Base-by-base conservation (phyloP, 2,113 vertebrate genomes). In the Oxyruncus cristatus region DNA sequence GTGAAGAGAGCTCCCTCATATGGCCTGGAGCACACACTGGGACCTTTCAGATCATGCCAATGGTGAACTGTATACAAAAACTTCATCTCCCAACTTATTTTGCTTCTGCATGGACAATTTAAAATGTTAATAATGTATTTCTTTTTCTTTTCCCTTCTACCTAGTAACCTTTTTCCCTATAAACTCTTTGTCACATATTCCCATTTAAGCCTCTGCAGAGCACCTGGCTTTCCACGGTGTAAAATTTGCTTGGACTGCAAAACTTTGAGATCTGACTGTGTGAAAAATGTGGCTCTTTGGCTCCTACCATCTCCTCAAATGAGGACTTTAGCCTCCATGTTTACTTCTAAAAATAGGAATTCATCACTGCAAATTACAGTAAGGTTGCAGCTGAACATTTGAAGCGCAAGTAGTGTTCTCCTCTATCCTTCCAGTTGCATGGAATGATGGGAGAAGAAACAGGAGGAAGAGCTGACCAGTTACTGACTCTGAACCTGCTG, bases 181-280 rank as follows among this genome's bases (percentile, higher is more conserved):
- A 59, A 26, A 9, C 39, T 88, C 44, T 63, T 87, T 24, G 16
- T 78, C 78, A 75, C 49, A 72, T 18, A 27, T 71, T 74, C 53
- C 73, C 19, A 56, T 80, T 95, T 66, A 68, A 86, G 44, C 42
- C 39, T 95, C 74, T 70, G 68, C 58, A 94, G 75, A 86, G 53
- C 56, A 81, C 58, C 75, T 80, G 37, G 46, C 62, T 81, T 85
- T 68, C 62, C 78, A 66, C 88, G 65, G 58, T 78, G 44, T 61
- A 94, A 93, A 95, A 95, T 96, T 88, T 94, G 78, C 93, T 95
- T 75, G 70, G 37, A 80, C 55, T 84, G 66, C 35, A 76, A 92
- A 90, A 93, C n/a, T 83, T 30, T 20, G 41, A 92, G 66, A 86
- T 82, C 18, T 85, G 53, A 62, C 17, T 50, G 66, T 17, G 28